A percentile compares a stretch with the other conserved stretches of the same genome.
These are phyloP conservation scores for Syncerus caffer DNA, from an alignment of 2,797 vertebrate genomes.

Conservation along the genomic window DNA sequence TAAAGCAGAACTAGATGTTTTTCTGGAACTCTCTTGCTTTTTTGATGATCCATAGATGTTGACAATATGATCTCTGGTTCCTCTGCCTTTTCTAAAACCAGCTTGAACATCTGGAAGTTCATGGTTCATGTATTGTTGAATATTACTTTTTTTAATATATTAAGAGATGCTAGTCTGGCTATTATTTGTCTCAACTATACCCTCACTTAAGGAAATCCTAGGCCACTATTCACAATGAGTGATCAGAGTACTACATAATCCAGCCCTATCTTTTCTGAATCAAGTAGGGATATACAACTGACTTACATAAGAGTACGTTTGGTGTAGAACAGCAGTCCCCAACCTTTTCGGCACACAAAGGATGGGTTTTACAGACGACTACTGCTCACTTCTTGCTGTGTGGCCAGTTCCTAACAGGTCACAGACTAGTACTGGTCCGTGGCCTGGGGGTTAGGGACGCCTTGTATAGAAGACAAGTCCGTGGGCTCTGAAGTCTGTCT, in stretches of 20 bases:
- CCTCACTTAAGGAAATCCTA: not conserved
- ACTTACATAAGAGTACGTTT: fast-evolving
- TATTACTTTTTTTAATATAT: not conserved
- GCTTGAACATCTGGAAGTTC: not conserved
- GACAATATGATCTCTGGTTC: not conserved
- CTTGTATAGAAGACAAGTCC: not conserved
- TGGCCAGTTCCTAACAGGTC: not conserved
- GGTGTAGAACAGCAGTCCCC: not conserved
- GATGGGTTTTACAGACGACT: not conserved
- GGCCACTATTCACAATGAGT: not conserved
- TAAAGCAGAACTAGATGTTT: not conserved
- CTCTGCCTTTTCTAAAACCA: not conserved
- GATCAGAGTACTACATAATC: not conserved
- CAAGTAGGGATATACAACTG: not conserved
- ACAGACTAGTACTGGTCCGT: not conserved
- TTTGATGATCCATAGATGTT: not conserved
- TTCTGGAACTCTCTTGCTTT: not conserved
- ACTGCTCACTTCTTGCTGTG: not conserved
- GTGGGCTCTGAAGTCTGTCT: not conserved
- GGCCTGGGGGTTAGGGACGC: not conserved
- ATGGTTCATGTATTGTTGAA: not conserved
- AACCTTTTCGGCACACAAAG: not conserved
- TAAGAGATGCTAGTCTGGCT: not conserved
- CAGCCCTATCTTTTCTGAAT: not conserved
- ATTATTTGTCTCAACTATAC: not conserved